Conservation (phyloP, 2,888 invertebrate species). For the Caenorhabditis becei region DNA sequence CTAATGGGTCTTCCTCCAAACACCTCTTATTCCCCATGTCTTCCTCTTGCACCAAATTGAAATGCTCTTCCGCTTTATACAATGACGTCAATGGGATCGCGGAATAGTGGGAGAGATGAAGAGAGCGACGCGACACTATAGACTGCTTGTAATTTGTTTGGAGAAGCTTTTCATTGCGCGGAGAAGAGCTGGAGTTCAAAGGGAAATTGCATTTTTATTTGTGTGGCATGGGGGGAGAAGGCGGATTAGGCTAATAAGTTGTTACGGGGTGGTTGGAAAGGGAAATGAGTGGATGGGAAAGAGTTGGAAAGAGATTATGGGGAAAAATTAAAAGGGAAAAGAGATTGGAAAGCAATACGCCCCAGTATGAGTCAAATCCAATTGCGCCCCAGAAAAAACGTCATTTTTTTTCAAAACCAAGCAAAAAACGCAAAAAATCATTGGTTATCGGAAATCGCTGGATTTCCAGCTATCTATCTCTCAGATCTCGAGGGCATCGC, state of each 20-base stretch:
- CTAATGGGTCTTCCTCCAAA: constrained; percentile 1
- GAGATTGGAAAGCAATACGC: too few species aligned
- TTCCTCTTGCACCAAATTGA: neutral
- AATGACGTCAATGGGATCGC: constrained; percentile 48
- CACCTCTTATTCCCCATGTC: neutral
- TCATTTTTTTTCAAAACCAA: neutral
- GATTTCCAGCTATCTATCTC: too few species aligned
- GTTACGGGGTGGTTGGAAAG: neutral
- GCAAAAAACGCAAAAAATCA: neutral
- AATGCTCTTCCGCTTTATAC: constrained; percentile 15
- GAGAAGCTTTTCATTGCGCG: constrained; percentile 21
- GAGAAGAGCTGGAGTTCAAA: constrained; percentile 12
- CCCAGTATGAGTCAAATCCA: too few species aligned
- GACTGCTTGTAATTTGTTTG: constrained; percentile 45
- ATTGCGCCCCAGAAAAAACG: too few species aligned
- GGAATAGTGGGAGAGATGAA: constrained; percentile 7
- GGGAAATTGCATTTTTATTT: constrained; percentile 12
- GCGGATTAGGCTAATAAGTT: neutral
- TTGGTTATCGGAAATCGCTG: too few species aligned
- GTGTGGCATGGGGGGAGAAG: neutral
- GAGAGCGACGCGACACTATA: constrained; percentile 14
- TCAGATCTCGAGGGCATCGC: too few species aligned
- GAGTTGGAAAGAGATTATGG: too few species aligned
- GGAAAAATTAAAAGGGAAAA: neutral
- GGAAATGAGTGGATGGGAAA: neutral